Conservation (phyloP, 2,797 vertebrate species). For the Scyliorhinus canicula region DNA sequence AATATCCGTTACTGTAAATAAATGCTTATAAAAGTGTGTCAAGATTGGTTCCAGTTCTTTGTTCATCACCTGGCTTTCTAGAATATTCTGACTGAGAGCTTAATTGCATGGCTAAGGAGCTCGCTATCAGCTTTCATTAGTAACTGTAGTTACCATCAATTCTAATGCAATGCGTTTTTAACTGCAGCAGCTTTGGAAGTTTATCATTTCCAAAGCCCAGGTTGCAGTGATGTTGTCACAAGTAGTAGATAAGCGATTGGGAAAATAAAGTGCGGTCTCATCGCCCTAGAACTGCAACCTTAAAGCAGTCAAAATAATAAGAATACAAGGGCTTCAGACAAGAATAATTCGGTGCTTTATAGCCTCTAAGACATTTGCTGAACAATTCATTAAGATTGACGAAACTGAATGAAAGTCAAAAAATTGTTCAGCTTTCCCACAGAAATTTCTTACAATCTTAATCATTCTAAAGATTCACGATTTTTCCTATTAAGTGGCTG, state of each 20-base stretch:
- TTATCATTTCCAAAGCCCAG: neutral
- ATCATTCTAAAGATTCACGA: neutral
- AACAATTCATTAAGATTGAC: neutral
- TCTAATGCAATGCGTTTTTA: neutral
- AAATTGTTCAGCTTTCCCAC: neutral
- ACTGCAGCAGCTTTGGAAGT: neutral
- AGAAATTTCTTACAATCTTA: neutral
- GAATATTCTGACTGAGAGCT: neutral
- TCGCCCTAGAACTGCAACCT: neutral
- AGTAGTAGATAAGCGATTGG: neutral
- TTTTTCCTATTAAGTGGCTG: slow-evolving; percentile 27
- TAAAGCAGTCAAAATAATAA: neutral
- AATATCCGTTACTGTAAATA: too few relatives aligned
- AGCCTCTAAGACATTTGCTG: neutral
- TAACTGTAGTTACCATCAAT: neutral
- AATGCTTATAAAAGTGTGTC: too few relatives aligned
- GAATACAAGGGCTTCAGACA: neutral
- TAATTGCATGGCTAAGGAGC: neutral
- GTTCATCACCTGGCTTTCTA: neutral
- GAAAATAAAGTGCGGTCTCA: neutral
- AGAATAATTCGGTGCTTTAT: neutral
- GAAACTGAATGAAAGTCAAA: neutral
- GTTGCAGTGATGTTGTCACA: neutral
- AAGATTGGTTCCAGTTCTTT: too few relatives aligned
- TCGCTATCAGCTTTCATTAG: neutral